A percentile compares a stretch with the other conserved stretches of the same genome.
These are phyloP conservation scores for Platycercus adscitus DNA, from an alignment of 2,113 vertebrate genomes.

Conservation along the genomic window DNA sequence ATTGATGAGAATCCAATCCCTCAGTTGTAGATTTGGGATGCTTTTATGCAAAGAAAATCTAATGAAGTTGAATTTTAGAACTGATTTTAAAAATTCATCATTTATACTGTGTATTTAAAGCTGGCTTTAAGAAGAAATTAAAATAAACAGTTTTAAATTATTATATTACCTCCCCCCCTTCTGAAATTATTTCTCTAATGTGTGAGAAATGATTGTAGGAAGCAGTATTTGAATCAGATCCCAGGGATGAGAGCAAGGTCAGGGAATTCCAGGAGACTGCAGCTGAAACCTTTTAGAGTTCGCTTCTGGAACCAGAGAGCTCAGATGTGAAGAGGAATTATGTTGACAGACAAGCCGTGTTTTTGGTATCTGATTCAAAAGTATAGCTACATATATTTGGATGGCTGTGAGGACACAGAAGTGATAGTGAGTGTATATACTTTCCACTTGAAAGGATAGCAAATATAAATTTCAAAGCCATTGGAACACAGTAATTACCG, in stretches of 20 bases:
- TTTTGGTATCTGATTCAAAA: not conserved
- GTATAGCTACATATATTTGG: not conserved
- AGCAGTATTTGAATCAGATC: not conserved
- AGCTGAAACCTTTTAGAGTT: not conserved
- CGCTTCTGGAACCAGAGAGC: not conserved
- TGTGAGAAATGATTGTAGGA: not conserved
- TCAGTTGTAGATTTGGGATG: not conserved
- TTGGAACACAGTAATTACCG: not conserved
- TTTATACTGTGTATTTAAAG: not conserved
- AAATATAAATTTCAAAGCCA: not conserved
- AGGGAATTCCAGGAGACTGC: not conserved
- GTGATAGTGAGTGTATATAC: not conserved
- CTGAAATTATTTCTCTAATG: not conserved
- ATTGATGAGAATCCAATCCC: not conserved
- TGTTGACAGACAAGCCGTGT: rapidly evolving
- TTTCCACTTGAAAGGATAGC: not conserved
- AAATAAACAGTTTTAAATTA: not conserved
- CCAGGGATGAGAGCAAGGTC: not conserved
- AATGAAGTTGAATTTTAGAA: not conserved
- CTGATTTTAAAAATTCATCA: rapidly evolving
- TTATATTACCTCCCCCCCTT: not conserved
- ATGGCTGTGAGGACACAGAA: not conserved
- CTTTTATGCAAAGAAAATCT: not conserved
- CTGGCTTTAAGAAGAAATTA: not conserved
- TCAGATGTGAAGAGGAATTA: not conserved